phyloP scores from a whole-genome alignment of 2,113 vertebrate genomes.

The Procavia capensis region DNA sequence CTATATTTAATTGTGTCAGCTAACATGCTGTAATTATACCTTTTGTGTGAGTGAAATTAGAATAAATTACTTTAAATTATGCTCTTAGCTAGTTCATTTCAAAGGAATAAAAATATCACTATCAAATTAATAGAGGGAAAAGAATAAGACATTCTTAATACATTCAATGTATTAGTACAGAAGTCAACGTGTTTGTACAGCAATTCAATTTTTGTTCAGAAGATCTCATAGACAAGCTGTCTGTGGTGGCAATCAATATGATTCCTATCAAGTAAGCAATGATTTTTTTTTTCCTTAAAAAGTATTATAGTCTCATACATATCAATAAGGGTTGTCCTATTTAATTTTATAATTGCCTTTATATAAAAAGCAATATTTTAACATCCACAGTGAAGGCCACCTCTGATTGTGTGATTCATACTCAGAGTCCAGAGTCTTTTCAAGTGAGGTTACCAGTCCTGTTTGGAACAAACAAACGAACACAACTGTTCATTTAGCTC shows the following conservation, averaged over 20 bases:
- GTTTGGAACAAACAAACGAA: not conserved
- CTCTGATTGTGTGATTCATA: not conserved
- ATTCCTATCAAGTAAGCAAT: slow-evolving; percentile 44
- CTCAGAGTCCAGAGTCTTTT: not conserved
- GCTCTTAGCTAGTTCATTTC: not conserved
- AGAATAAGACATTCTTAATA: slow-evolving; percentile 12
- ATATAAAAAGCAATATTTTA: not conserved
- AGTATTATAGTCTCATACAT: not conserved
- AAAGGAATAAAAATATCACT: not conserved
- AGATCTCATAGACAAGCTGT: not conserved
- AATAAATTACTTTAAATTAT: slow-evolving; percentile 10
- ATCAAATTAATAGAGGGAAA: not conserved
- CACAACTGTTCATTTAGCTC: not conserved
- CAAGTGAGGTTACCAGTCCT: not conserved
- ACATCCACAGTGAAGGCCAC: not conserved
- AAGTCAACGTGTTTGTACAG: no score
- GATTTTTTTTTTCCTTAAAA: not conserved
- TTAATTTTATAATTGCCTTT: slow-evolving; percentile 30
- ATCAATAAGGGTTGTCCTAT: not conserved
- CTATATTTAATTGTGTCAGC: not conserved
- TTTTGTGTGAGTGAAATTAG: not conserved
- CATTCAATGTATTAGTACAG: not conserved
- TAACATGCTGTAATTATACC: not conserved
- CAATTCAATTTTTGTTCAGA: slow-evolving; percentile 11
- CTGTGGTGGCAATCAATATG: not conserved